phyloP scores from a whole-genome alignment of 2,888 invertebrate genomes.

The Aphrophora alni region DNA sequence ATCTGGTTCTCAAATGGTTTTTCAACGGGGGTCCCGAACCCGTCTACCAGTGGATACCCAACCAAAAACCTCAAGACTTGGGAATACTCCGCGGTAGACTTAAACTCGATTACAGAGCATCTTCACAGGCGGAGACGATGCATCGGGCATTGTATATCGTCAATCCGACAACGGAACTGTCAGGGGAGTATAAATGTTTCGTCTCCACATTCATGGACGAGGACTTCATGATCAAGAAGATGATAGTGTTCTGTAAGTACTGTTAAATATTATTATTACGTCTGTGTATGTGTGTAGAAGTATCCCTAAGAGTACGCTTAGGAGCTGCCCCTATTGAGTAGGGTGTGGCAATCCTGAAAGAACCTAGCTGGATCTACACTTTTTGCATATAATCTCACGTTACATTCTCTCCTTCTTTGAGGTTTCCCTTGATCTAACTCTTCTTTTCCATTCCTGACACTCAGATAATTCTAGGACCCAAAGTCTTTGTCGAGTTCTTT shows the following conservation, averaged over 20 bases:
- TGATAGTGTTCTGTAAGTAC: conserved; percentile 69
- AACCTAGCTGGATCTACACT: too few species aligned
- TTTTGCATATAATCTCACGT: too few species aligned
- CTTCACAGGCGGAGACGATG: conserved; percentile 70
- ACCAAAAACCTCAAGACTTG: conserved; percentile 67
- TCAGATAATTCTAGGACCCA: too few species aligned
- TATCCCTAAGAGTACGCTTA: too few species aligned
- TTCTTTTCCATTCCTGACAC: too few species aligned
- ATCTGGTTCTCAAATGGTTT: conserved; percentile 80
- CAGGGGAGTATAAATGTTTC: conserved; percentile 76
- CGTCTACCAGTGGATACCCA: conserved; percentile 82
- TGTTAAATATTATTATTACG: too few species aligned
- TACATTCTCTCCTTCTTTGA: too few species aligned
- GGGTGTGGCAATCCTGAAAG: too few species aligned
- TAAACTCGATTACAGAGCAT: conserved; percentile 68
- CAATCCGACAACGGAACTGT: conserved; percentile 71
- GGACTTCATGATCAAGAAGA: conserved; percentile 66
- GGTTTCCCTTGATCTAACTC: too few species aligned
- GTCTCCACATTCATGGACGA: conserved; percentile 75
- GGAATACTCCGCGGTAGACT: conserved; percentile 64
- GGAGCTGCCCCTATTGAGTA: too few species aligned
- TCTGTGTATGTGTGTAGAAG: too few species aligned
- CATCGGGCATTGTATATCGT: conserved; percentile 74
- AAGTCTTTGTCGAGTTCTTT: too few species aligned
- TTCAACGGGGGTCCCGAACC: conserved; percentile 68